Base-by-base conservation (phyloP, 2,797 vertebrate genomes). In the Falco berigora region DNA sequence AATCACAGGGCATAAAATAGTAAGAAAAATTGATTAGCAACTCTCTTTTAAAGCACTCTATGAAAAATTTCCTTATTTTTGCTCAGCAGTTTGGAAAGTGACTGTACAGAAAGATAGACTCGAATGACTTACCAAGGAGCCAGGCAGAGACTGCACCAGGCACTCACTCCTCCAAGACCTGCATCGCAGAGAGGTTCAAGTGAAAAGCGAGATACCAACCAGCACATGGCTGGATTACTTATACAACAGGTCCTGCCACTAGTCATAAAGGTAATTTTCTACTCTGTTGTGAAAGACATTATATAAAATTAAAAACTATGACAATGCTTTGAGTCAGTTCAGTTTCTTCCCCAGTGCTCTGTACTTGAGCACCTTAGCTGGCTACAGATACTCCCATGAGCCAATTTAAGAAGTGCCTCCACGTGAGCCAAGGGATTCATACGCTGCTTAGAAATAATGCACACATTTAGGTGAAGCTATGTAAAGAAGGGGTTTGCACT, bases 1-100 rank as follows among this genome's bases (percentile, higher is more conserved):
- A 99, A 99, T 98, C 98, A 99, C 98, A 98, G 95, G 98, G 98
- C 98, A 99, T 98, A 98, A 99, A 99, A 99, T 98, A 99, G 98
- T 98, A 99, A 98, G 98, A 98, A 97, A 98, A 99, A 99, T 98
- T 99, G 98, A 99, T 99, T 98, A 99, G 98, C 98, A 98, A 98
- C 98, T 98, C 98, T 98, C 98, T 98, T 98, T 98, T 98, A 98
- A 98, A 98, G 98, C 62, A 88, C 81, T 92, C 86, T 75, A 32
- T 83, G 92, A 97, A 97, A 97, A 96, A 88, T 30, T 25, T 30
- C 84, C 88, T 90, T 93, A 89, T 94, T 97, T 97, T 87, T 95
- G 74, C 72, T 94, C 73, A 91, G 81, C 88, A 79, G 46, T 92
- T 97, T 88, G 88, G 87, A 97, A 97, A 94, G 64, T 8, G 42